Evolutionary conservation across 2,113 vertebrate species (phyloP), one percentile per base, ranked within the genome.

Genomic region (Ia io): DNA sequence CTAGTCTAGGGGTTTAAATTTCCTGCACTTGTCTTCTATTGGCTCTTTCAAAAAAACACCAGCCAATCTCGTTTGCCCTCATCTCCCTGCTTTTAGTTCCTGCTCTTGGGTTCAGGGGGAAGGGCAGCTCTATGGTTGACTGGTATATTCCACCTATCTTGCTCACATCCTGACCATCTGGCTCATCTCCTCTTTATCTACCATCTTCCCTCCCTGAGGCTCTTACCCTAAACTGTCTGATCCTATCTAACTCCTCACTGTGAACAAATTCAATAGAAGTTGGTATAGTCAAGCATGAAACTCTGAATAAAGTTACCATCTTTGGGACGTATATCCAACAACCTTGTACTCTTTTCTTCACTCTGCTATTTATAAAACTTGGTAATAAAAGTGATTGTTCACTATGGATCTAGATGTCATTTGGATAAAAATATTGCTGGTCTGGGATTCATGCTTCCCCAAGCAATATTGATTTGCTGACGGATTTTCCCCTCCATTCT

Each of bases 261-360:
- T 93, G 90, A 61, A 49, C 94, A 95, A 95, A 93, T 77, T 88
- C 28, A 97, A 94, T 96, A 95, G 88, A 96, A 53, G 12, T 70
- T 89, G 91, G 2, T 93, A 94, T 65, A 97, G 84, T 25, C 96
- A 97, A 93, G 70, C 35, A 61, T 32, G 40, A 49, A 96, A 93
- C 35, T 89, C 69, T 90, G 94, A 96, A 96, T 77, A 90, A 97
- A 97, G 65, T 80, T 84, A 82, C 49, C 83, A 70, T 95, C 49
- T 97, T 82, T 84, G 70, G 96, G 86, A 95, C 92, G 49, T 84
- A 82, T 47, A 71, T n/a, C 30, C 22, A 84, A 49, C 87, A 82
- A 91, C 92, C 47, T 85, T 76, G 95, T 97, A 28, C 74, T 90
- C 51, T 59, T 12, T 89, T 95, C 90, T 93, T 96, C 49, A 53